Base-by-base conservation (phyloP, 2,797 vertebrate genomes). In the Myotis pilosus region DNA sequence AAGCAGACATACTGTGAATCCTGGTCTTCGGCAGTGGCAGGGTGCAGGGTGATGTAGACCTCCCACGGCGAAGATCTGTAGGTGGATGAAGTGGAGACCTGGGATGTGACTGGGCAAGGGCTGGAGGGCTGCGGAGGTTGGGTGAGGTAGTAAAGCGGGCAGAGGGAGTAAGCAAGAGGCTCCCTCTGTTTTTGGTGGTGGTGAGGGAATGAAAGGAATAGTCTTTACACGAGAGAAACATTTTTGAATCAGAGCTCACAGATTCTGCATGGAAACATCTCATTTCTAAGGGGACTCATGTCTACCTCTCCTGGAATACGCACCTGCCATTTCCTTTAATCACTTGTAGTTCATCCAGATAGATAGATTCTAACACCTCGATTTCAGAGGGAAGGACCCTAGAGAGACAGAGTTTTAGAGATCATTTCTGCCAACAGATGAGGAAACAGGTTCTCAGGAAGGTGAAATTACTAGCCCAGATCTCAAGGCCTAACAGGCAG, bases 291-390 rank as follows among this genome's bases (percentile, higher is more conserved):
- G 25, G 68, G 86, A 86, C n/a, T 79, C 71, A 66, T 36, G 76
- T 64, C 33, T 51, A 41, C 49, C 44, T 6, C 20, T 44, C 30
- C 62, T 23, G 66, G 93, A 28, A 94, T 98, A 98, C 96, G 0
- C 97, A 99, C 99, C 99, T 98, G 92, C 98, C 97, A 25, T 97
- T 96, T 82, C 96, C 98, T 96, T 97, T 98, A 92, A 87, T 94
- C 95, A 99, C 99, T 76, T 97, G 98, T 97, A 99, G 98, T 84
- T 99, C 99, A 53, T 99, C 99, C 98, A 99, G 98, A 93, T 99
- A 99, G 97, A 99, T 99, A 69, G 99, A 99, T 97, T 99, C 98
- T 96, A 99, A 98, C 87, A 99, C 99, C 98, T 99, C 99, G 81
- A 99, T 98, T 95, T 99, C 99, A 96, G 98, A 98, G 96, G 96